phyloP scores from a whole-genome alignment of 1,140 invertebrate genomes.

The Scaptodrosophila lebanonensis region DNA sequence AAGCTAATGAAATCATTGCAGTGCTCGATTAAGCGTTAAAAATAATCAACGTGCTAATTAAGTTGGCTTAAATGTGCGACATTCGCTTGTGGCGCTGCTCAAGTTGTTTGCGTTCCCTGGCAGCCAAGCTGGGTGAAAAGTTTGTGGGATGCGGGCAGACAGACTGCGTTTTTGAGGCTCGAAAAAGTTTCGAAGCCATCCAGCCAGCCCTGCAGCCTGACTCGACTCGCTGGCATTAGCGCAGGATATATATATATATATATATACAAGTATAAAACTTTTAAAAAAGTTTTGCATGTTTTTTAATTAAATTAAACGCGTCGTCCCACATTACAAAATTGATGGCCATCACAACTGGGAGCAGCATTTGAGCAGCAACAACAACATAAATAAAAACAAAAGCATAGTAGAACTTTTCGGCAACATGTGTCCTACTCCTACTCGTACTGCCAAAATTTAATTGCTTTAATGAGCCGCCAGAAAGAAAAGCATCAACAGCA shows the following conservation, averaged over 20 bases:
- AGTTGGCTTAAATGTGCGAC: constrained; percentile 52
- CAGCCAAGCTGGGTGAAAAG: constrained; percentile 9
- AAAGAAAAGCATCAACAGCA: constrained; percentile 32
- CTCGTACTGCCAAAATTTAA: no score
- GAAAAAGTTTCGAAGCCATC: constrained; percentile 3
- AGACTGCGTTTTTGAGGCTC: no score
- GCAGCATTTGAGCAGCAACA: background rate
- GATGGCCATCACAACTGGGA: background rate
- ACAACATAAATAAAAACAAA: constrained; percentile 11
- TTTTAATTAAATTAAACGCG: constrained; percentile 29
- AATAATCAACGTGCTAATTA: constrained; percentile 74
- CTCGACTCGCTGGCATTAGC: no score
- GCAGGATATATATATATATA: no score
- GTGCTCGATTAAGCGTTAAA: constrained; percentile 65
- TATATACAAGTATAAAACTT: constrained; percentile 24
- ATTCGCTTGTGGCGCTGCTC: background rate
- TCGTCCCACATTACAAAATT: constrained; percentile 12
- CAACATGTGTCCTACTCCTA: no score
- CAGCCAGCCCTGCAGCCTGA: no score
- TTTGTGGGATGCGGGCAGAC: constrained; percentile 26
- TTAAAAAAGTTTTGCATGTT: constrained; percentile 30
- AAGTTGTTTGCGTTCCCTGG: no score
- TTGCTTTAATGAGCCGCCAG: constrained; percentile 38
- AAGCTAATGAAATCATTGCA: constrained; percentile 61
- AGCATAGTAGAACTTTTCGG: background rate